Evolutionary conservation across 1,140 invertebrate species (phyloP).

Genomic region (Trigoniulus corallinus): DNA sequence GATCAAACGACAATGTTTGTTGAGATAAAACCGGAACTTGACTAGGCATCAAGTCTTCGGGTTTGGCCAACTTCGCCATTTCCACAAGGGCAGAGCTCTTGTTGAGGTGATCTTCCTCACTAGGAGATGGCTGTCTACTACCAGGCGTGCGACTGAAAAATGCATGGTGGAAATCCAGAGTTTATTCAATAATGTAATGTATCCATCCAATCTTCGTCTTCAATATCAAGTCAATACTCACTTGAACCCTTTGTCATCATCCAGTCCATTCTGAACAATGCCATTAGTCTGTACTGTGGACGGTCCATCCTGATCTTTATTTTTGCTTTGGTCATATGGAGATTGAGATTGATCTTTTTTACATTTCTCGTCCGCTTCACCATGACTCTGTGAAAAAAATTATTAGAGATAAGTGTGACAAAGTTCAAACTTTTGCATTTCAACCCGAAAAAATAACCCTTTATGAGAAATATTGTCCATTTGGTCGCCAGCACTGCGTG

Average conservation of each 20-base stretch:
- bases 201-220: not conserved
- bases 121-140: constrained; percentile 77
- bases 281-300: constrained; percentile 41
- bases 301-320: constrained; percentile 33
- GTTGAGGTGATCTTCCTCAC: constrained; percentile 50
- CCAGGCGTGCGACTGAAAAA: constrained; percentile 54
- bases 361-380: constrained; percentile 38
- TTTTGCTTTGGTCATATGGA: constrained; percentile 41
- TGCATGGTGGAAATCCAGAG: not conserved
- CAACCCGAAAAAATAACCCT: no score
- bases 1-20: constrained; percentile 8
- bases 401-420: constrained; percentile 12
- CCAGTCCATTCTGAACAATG: constrained; percentile 67
- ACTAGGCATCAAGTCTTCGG: constrained; percentile 8
- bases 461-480: no score
- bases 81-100: constrained; percentile 25
- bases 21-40: constrained; percentile 3
- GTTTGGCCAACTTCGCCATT: constrained; percentile 10
- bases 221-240: constrained; percentile 36
- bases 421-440: no score
- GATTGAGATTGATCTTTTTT: constrained; percentile 41
- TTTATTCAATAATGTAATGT: not conserved
- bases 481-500: no score
- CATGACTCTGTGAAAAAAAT: constrained; percentile 20
- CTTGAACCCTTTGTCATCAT: constrained; percentile 84